Evolutionary conservation across 2,113 vertebrate species (phyloP).

Genomic region (Epinephelus cyanopodus): DNA sequence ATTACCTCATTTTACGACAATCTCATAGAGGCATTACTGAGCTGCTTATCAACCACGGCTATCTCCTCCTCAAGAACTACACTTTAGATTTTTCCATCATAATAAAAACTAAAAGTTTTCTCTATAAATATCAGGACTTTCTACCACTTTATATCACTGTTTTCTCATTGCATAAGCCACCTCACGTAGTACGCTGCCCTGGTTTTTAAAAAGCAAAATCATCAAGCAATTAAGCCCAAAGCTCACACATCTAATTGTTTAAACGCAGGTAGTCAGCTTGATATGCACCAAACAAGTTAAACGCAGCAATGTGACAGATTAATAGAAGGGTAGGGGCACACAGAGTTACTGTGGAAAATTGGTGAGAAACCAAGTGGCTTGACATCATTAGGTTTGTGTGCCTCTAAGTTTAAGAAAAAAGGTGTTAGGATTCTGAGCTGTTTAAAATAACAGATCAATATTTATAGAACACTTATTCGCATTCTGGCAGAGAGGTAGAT

Average conservation of each 20-base stretch:
- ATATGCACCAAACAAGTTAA: background rate
- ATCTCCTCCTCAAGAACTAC: background rate
- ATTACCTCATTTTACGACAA: background rate
- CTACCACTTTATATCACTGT: background rate
- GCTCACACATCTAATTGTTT: background rate
- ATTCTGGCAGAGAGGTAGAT: no score
- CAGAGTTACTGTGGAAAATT: no score
- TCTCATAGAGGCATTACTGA: background rate
- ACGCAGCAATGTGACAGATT: background rate
- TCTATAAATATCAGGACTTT: background rate
- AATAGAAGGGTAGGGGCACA: no score
- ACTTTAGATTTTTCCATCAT: background rate
- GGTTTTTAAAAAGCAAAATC: background rate
- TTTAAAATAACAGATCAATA: no score
- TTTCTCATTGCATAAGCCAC: background rate
- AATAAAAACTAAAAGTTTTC: no score
- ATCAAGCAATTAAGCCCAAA: conserved; percentile 2
- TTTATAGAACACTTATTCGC: no score
- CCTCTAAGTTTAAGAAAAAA: background rate
- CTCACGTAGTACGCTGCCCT: background rate
- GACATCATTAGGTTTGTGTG: background rate
- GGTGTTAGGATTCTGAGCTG: no score
- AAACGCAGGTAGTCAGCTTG: background rate
- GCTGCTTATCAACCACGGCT: background rate
- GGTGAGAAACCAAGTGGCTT: no score